Evolutionary conservation across 2,888 invertebrate genomes (phyloP), one percentile per base, ranked within the genome.

Genomic region (Drosophila antonietae): DNA sequence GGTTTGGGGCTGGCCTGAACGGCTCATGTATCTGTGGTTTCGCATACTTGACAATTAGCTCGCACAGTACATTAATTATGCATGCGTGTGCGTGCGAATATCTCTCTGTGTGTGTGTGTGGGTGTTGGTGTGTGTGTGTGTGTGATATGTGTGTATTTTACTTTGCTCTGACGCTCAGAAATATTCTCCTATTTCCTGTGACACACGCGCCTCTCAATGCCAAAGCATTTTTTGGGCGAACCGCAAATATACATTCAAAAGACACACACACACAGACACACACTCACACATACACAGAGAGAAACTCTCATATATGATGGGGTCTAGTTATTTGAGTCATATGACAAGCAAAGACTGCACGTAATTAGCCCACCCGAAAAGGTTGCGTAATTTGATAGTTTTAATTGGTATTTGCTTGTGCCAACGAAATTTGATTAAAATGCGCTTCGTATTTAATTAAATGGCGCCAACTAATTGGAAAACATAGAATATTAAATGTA

Each of bases 341-440:
- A 53, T 66, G 78, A 62, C 65, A 69, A 67, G 9, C 53, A 63
- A 64, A 57, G 70, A 64, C 78, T 75, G 55, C 73, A 57, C 63
- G 53, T 81, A 83, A 87, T 83, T 83, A 86, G 83, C 78, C 68
- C 43, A 20, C 44, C 52, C 59, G 31, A 53, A 53, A 52, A 39
- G 64, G 58, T 53, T 67, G 43, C 75, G 88, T 88, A 81, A 84
- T 88, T 79, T 88, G 85, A 84, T 84, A 88, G 85, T 88, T 84
- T 88, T 84, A 88, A 84, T 84, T 88, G 83, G 77, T 61, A 76
- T 85, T 84, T 65, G 73, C 66, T 59, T 68, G 51, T 31, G 56
- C 67, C 78, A 67, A 51, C 65, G 88, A 72, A 79, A 85, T 82
- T 88, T 79, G 78, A 87, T 83, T 75, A 82, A 72, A 78, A 75